A percentile compares a stretch with the other conserved stretches of the same genome.
Evolutionary conservation across 2,113 vertebrate genomes (phyloP).

Genomic region (Heptranchias perlo): DNA sequence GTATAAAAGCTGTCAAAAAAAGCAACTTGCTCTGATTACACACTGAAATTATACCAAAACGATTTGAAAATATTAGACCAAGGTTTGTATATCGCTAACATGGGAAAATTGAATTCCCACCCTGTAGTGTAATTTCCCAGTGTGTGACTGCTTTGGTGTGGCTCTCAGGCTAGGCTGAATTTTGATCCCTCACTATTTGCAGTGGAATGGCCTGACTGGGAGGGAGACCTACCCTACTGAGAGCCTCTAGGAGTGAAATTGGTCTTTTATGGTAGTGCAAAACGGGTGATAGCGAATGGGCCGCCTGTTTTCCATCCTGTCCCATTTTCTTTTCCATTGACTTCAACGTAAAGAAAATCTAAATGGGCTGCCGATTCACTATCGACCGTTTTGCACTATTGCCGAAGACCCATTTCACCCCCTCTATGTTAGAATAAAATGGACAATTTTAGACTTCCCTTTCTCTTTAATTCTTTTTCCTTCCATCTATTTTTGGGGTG

Average conservation of each 20-base stretch:
- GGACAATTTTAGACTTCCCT: background rate
- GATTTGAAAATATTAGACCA: background rate
- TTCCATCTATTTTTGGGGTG: background rate
- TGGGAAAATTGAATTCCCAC: background rate
- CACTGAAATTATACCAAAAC: background rate
- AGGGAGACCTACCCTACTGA: background rate
- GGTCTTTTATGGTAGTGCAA: too few relatives aligned
- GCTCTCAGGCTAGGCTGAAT: background rate
- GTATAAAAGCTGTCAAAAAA: background rate
- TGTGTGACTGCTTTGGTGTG: background rate
- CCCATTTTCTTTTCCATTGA: background rate
- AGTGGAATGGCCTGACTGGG: background rate
- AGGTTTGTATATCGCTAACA: background rate
- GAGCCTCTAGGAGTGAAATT: background rate
- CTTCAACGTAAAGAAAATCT: background rate
- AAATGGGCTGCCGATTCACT: background rate
- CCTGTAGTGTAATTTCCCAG: background rate
- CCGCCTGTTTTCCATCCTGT: background rate
- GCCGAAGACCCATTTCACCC: background rate
- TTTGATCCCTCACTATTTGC: background rate
- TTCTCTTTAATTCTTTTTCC: background rate
- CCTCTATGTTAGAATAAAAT: background rate
- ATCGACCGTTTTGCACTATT: background rate
- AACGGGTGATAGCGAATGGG: background rate
- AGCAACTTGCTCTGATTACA: background rate